Conservation (phyloP, 1,140 invertebrate genomes). For the Solenopsis invicta region DNA sequence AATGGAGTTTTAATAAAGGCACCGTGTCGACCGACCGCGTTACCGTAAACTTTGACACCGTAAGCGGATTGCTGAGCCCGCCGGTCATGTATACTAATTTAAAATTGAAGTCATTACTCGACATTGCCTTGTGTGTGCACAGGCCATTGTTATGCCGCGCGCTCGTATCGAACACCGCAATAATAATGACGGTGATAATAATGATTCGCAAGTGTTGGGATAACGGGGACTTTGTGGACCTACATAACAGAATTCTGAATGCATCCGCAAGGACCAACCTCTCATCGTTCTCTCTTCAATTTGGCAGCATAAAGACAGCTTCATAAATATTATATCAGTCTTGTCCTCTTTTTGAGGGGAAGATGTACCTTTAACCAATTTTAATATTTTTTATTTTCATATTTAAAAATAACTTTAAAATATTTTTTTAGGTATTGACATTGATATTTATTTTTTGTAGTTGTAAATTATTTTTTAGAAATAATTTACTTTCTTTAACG, state of each 20-base stretch:
- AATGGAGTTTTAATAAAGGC: conserved; percentile 33
- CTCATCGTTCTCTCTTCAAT: conserved; percentile 1
- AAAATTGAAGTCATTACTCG: conserved; percentile 43
- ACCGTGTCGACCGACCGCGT: background rate
- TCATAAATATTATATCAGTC: conserved; percentile 33
- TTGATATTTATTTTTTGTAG: too few relatives aligned
- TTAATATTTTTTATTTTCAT: too few relatives aligned
- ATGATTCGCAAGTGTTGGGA: conserved; percentile 30
- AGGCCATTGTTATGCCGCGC: conserved; percentile 56
- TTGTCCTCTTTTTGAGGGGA: background rate
- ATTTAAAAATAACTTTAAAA: too few relatives aligned
- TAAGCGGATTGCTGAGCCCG: conserved; percentile 17
- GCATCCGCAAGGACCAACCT: conserved; percentile 10
- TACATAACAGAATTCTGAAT: conserved; percentile 10
- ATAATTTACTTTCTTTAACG: too few relatives aligned
- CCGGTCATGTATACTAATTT: conserved; percentile 51
- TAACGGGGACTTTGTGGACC: conserved; percentile 52
- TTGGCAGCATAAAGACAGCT: background rate
- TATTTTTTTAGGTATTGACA: too few relatives aligned
- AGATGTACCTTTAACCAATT: too few relatives aligned
- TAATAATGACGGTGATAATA: conserved; percentile 67
- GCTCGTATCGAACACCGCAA: conserved; percentile 48
- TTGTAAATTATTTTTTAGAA: too few relatives aligned
- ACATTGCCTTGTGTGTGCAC: background rate
- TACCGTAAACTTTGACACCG: conserved; percentile 13